Evolutionary conservation across 2,888 invertebrate genomes (phyloP), one percentile per base, ranked within the genome.

Genomic region (Resseliella maxima): DNA sequence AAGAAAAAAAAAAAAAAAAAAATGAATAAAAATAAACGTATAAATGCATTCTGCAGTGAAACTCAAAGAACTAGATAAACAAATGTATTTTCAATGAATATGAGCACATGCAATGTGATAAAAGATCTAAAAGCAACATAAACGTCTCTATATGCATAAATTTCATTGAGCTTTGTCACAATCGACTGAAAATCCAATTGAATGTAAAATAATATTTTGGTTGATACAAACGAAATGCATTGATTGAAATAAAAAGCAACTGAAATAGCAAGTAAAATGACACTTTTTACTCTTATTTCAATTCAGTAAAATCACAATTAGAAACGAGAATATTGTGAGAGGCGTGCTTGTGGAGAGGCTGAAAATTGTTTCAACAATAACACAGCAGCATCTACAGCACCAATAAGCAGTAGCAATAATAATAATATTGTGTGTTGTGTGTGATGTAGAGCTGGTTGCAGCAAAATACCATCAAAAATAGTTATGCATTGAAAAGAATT

Each of bases 401-500:
- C 59, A 41, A 12, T n/a, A 41, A 41, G 41, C 41, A 41, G 46
- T 18, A 50, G 1, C 46, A 50, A 18, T 18, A 50, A 50, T n/a
- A n/a, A 8, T 50, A 50, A 50, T 18, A 50, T 15, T 2, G 18
- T 15, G 46, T 18, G 8, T 18, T 18, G 46, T 59, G 12, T 41
- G 24, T 24, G 59, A 72, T 72, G 18, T 6, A 31, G 2, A 72
- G 35, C 31, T 31, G 72, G 72, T 31, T 72, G 72, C 31, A 72
- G 72, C 2, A 31, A 72, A 72, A 72, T 72, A 72, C 18, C 31
- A 72, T 72, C 59, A 24, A 59, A 50, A 72, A 72, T 72, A 31
- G 72, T 35, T 72, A 72, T 72, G 31, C 31, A 72, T 72, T 72
- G 72, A 72, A 72, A 72, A 72, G 31, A 31, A 72, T 31, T 72